Evolutionary conservation across 2,113 vertebrate species (phyloP).

Genomic region (Hydropotes inermis): DNA sequence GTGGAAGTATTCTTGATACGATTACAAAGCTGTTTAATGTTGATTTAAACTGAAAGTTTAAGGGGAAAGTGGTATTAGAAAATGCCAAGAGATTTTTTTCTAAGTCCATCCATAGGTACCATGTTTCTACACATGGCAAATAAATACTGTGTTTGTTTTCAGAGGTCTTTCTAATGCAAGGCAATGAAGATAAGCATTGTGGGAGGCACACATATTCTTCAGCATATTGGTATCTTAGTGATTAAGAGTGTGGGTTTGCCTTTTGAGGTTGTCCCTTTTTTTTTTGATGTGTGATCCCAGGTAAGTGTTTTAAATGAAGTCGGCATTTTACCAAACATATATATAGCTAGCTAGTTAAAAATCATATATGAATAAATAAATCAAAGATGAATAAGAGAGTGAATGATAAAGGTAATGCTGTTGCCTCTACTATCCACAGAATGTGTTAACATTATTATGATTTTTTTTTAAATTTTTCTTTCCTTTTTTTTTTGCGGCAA

Average conservation of each 20-base stretch:
- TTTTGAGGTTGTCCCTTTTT: neutral
- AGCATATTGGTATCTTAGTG: neutral
- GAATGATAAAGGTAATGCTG: neutral
- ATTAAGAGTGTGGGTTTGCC: neutral
- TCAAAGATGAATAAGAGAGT: neutral
- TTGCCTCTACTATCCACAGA: neutral
- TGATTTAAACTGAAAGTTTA: neutral
- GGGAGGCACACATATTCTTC: neutral
- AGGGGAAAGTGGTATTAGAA: neutral
- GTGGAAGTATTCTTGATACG: neutral
- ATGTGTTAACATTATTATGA: neutral
- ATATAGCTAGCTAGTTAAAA: neutral
- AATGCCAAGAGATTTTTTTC: neutral
- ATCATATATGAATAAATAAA: neutral
- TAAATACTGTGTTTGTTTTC: neutral
- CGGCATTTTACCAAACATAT: neutral
- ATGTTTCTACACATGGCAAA: neutral
- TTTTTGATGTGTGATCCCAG: neutral
- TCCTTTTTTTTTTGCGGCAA: neutral
- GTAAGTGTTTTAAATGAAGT: neutral
- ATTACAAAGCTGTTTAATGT: neutral
- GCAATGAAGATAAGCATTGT: neutral
- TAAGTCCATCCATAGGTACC: neutral
- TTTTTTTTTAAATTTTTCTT: neutral
- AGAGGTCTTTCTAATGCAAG: neutral